Evolutionary conservation across 2,113 vertebrate genomes (phyloP), one percentile per base, ranked within the genome.

Genomic region (Lichenostomus cassidix): DNA sequence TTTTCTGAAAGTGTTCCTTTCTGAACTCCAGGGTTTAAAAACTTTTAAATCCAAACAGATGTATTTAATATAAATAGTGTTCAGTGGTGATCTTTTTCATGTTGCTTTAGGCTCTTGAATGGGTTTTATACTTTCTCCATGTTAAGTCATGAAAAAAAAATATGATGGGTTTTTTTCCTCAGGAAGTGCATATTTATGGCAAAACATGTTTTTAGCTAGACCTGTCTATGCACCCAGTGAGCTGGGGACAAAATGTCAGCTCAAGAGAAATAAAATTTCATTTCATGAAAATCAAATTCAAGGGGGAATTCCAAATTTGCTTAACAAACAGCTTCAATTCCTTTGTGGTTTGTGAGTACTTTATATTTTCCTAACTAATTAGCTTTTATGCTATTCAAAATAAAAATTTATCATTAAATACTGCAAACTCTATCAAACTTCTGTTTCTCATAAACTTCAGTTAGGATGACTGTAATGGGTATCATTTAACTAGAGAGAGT

Each of bases 251-350:
- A 88, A 96, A 49, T 74, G 17, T 68, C 42, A 71, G 39, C 71
- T 95, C 52, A 86, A 62, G 21, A 55, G 55, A 89, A 77, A 53
- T 33, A 74, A 67, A 63, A 47, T 82, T 94, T 82, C 62, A 60
- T 37, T 76, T 91, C 56, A 71, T 71, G 9, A 31, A 91, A 93
- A 74, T 91, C 14, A 23, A 94, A 94, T 87, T 94, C 89, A 95
- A 76, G 23, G 3, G 35, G 90, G 35, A 95, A 95, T 95, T 89
- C 49, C 42, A 78, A 95, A 94, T 96, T 96, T 90, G 52, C 78
- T 81, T 92, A 77, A 90, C 59, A 62, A 65, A 73, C 56, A 73
- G 39, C 49, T 85, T 85, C 62, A 64, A 27, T 55, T 69, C 20
- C 47, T 84, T 73, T 96, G 94, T 86, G 46, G 28, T 90, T 93